phyloP scores from a whole-genome alignment of 2,113 vertebrate species.

The Rousettus leschenaultii region DNA sequence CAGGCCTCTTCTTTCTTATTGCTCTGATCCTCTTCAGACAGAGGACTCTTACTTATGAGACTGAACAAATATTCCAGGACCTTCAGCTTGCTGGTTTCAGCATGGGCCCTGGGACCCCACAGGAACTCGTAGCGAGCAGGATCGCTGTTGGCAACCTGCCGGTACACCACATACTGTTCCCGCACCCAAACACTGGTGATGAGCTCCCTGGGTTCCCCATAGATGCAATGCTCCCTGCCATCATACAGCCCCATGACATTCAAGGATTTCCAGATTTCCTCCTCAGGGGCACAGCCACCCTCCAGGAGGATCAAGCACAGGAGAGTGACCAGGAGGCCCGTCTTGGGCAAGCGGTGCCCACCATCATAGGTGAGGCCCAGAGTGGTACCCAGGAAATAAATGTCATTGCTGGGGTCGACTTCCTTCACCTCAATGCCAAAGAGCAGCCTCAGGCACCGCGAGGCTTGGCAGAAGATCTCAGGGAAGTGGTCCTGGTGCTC shows the following conservation, averaged over 20 bases:
- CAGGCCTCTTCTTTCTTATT: too few species aligned
- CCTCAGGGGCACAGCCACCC: accelerated
- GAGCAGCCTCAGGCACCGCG: not conserved
- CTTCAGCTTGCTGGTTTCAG: not conserved
- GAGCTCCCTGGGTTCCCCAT: not conserved
- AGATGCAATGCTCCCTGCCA: not conserved
- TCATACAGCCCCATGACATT: not conserved
- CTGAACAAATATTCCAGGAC: not conserved
- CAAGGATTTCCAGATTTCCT: not conserved
- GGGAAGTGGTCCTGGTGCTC: not conserved
- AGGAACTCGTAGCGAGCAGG: not conserved
- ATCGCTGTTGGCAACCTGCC: not conserved
- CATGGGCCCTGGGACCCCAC: not conserved
- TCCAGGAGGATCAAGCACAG: not conserved
- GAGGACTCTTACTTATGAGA: too few species aligned
- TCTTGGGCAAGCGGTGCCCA: not conserved
- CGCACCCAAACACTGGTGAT: not conserved
- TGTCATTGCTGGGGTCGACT: not conserved
- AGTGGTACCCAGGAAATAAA: not conserved
- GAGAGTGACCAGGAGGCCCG: not conserved
- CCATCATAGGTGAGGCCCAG: not conserved
- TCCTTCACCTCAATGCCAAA: not conserved
- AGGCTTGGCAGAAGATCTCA: not conserved
- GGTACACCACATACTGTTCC: not conserved
- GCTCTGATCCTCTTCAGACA: too few species aligned